Conservation (phyloP, 1,140 invertebrate genomes). For the Adelges cooleyi region DNA sequence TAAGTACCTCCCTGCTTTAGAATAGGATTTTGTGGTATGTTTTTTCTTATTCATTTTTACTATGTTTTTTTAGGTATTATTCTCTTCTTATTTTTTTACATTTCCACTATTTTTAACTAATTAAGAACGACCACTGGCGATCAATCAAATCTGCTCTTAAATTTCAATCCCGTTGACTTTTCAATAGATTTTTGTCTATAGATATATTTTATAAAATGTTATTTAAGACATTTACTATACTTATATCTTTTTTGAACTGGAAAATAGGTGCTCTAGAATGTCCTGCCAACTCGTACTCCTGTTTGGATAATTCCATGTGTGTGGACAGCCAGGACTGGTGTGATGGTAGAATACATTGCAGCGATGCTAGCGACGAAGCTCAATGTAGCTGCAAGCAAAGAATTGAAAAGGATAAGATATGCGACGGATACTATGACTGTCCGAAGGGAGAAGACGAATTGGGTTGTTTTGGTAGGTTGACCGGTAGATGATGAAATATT, state of each 20-base stretch:
- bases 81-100: no score
- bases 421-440: conserved; percentile 70
- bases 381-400: conserved; percentile 57
- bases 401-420: conserved; percentile 49
- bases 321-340: conserved; percentile 51
- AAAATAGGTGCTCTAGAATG: conserved; percentile 34
- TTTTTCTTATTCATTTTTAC: no score
- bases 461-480: conserved; percentile 54
- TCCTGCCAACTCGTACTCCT: conserved; percentile 36
- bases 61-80: no score
- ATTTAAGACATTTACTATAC: no score
- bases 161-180: no score
- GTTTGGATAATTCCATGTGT: conserved; percentile 46
- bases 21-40: no score
- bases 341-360: conserved; percentile 61
- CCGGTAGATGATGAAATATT: background rate
- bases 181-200: no score
- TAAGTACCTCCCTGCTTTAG: no score
- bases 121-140: no score
- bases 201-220: no score
- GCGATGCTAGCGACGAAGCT: conserved; percentile 67
- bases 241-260: background rate
- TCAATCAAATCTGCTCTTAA: no score
- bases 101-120: no score
- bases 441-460: conserved; percentile 59